Evolutionary conservation across 2,797 vertebrate genomes (phyloP).

Genomic region (Heteromormyrus szaboi): DNA sequence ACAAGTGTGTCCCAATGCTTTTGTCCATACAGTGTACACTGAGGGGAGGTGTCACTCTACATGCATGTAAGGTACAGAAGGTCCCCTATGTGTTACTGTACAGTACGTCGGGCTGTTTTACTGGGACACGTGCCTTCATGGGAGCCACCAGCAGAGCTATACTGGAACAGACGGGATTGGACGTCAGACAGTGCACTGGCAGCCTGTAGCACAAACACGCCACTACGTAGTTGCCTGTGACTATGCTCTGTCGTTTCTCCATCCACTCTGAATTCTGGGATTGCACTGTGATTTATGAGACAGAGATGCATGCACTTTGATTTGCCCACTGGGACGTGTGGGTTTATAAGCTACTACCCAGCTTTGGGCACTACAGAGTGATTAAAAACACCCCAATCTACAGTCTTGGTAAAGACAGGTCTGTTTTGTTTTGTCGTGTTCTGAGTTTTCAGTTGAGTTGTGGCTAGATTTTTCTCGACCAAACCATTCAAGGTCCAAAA

Average conservation of each 20-base stretch:
- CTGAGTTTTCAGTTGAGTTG: not conserved
- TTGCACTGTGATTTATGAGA: not conserved
- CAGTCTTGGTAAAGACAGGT: not conserved
- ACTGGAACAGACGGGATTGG: not conserved
- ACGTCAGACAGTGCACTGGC: not conserved
- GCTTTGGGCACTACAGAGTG: not conserved
- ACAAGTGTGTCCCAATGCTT: not conserved
- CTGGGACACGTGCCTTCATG: not conserved
- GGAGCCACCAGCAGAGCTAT: not conserved
- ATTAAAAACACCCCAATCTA: not conserved
- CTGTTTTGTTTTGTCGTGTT: not conserved
- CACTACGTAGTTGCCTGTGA: slow-evolving; percentile 7
- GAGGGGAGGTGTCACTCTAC: not conserved
- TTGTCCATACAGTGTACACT: not conserved
- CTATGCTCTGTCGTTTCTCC: not conserved
- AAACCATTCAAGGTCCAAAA: not conserved
- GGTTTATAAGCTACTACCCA: not conserved
- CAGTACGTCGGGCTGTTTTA: not conserved
- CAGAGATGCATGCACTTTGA: not conserved
- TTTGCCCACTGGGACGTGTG: not conserved
- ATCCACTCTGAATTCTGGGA: not conserved
- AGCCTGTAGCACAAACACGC: not conserved
- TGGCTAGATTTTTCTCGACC: not conserved
- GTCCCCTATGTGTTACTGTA: not conserved
- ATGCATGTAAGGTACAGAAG: not conserved